These are phyloP conservation scores for Cydia strobilella DNA, from an alignment of 1,140 invertebrate species.

Conservation along the genomic window DNA sequence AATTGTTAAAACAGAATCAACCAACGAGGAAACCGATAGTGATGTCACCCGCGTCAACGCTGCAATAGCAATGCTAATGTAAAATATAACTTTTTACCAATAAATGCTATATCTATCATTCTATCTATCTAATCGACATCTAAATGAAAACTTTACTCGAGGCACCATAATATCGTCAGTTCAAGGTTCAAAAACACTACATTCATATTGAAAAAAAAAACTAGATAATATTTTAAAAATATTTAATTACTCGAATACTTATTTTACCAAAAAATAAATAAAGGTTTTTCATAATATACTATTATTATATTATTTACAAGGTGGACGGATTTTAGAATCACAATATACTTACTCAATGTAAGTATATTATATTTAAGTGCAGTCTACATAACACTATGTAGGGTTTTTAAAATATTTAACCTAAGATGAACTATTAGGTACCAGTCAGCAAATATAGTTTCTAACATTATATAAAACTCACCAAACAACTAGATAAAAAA, in stretches of 20 bases:
- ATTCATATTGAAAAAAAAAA: slow-evolving; percentile 7
- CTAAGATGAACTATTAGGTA: not conserved
- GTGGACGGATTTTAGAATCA: slow-evolving; percentile 68
- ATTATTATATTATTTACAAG: slow-evolving; percentile 42
- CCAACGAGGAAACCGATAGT: too few relatives aligned
- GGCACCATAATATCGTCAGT: too few relatives aligned
- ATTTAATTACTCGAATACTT: slow-evolving; percentile 38
- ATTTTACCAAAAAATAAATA: slow-evolving; percentile 63
- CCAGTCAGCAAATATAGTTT: not conserved
- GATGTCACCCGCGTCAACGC: too few relatives aligned
- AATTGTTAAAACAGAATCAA: too few relatives aligned
- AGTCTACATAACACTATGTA: slow-evolving; percentile 67
- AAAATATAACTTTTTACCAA: too few relatives aligned
- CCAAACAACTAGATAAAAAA: not conserved
- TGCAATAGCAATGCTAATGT: too few relatives aligned
- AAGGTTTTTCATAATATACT: slow-evolving; percentile 55
- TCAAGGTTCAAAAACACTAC: too few relatives aligned
- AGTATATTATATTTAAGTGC: slow-evolving; percentile 56
- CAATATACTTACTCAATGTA: slow-evolving; percentile 71
- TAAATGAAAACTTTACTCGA: too few relatives aligned
- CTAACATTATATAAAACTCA: not conserved
- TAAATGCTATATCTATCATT: too few relatives aligned
- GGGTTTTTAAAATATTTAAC: slow-evolving; percentile 30
- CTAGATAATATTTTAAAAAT: not conserved
- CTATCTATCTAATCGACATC: too few relatives aligned